Evolutionary conservation across 1,140 invertebrate genomes (phyloP), one percentile per base, ranked within the genome.

Genomic region (Hyphantria cunea): DNA sequence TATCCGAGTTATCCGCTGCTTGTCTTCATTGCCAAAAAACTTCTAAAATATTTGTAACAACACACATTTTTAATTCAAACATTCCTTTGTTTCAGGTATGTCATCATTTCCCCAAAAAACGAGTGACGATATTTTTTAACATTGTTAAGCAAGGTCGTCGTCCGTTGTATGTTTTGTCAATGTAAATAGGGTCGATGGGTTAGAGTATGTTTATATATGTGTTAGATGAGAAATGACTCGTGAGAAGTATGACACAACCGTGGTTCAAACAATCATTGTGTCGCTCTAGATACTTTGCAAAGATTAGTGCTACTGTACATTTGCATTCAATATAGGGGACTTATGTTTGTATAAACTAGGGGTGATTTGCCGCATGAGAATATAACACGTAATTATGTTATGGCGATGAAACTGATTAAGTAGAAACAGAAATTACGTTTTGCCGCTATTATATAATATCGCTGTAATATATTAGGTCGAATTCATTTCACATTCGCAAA

Each of bases 181-280:
- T 64, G 51, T 70, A 68, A 68, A 70, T 61, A 68, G 41, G 52
- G 53, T 51, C 41, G 50, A 34, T 53, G 51, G 55, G 63, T 60
- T 51, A 45, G 44, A 54, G 25, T 39, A 52, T 72, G 42, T 50
- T 68, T 54, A 50, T 58, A 51, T 59, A 70, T 62, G 45, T 68
- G 69, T 69, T 76, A 72, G 64, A 74, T 74, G 71, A 69, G 73
- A 74, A 77, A 60, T 61, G 67, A 68, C 53, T 50, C 74, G 70
- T 80, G 77, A 13, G 77, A 80, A 67, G 8, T 34, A 44, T 61
- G 61, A 52, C 54, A 25, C 17, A 25, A 25, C 17, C 17, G 61
- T 67, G 54, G 45, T 67, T 66, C 51, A 60, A 72, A 72, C 69
- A 68, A 72, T 72, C 59, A 64, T 67, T 64, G 52, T 68, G 51